Conservation (phyloP, 1,140 invertebrate genomes). For the Tachypleus tridentatus region DNA sequence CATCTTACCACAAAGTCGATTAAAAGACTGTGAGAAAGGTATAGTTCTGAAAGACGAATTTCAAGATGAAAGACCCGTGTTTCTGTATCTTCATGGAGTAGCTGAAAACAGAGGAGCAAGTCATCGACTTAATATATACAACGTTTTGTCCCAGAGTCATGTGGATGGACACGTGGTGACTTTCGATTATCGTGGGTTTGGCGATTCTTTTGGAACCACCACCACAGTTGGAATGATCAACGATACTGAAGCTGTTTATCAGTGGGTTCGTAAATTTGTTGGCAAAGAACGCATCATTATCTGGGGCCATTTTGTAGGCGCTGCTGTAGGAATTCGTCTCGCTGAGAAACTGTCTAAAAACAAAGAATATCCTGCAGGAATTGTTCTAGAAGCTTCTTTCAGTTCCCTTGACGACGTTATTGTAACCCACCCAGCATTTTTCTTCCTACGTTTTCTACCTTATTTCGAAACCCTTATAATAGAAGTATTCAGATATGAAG, state of each 20-base stretch:
- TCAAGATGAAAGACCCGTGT: conserved; percentile 2
- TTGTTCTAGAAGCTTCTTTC: conserved; percentile 77
- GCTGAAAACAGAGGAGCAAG: conserved; percentile 1
- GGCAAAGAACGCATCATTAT: background rate
- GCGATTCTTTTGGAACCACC: conserved; percentile 39
- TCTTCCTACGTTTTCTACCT: conserved; percentile 44
- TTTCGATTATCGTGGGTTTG: conserved; percentile 15
- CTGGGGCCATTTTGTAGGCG: conserved; percentile 22
- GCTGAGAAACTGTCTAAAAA: conserved; percentile 21
- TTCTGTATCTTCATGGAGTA: conserved; percentile 13
- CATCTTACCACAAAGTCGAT: conserved; percentile 2
- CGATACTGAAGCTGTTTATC: conserved; percentile 10
- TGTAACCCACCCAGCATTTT: conserved; percentile 56
- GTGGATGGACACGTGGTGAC: conserved; percentile 9
- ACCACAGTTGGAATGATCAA: conserved; percentile 30
- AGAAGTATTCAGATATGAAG: conserved; percentile 47
- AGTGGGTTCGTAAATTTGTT: conserved; percentile 5
- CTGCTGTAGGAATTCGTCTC: conserved; percentile 8
- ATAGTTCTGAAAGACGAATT: background rate
- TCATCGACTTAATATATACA: conserved; percentile 6
- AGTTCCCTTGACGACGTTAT: conserved; percentile 73
- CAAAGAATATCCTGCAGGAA: conserved; percentile 42
- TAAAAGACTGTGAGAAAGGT: background rate
- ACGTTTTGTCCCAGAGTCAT: conserved; percentile 3
- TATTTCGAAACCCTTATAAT: conserved; percentile 58